Base-by-base conservation (phyloP, 2,113 vertebrate genomes). In the Channa argus region DNA sequence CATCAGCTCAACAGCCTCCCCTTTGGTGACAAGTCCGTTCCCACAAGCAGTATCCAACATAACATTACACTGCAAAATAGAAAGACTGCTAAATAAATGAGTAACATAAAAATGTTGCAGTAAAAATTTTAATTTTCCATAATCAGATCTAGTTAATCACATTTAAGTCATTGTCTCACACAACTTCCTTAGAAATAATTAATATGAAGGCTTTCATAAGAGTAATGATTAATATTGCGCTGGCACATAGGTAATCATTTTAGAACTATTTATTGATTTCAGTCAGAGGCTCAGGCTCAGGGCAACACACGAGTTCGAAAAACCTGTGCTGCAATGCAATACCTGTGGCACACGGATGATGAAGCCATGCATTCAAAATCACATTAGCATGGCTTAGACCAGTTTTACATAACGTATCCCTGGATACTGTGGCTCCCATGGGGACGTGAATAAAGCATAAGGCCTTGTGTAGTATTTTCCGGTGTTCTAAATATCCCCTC, bases 11-110 rank as follows among this genome's bases (percentile, higher is more conserved):
- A 71, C 85, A 86, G 74, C 83, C 84, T 63, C 87, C 80, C 89
- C 80, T 75, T 82, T 87, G 83, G 88, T 90, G 91, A 91, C 88
- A 85, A 85, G 76, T 85, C 83, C 83, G 66, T 84, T 88, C 84
- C 86, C 86, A 83, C 63, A 65, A 86, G 86, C 86, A 76, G 82
- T 81, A 81, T 72, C 77, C 77, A 78, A 79, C 62, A 69, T 72
- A 85, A 86, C 74, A 67, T 71, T 71, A 44, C 73, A 49, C 66
- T 82, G 73, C 39, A 71, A 71, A 87, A 85, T 75, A 85, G 73
- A 50, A 65, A 62, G 72, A 76, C 66, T 75, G 63, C 58, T 55
- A 79, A 47, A 71, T 46, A 63, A 52, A 5, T 38, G 47, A 75
- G 34, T 37, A 5, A 66, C 54, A 38, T n/a, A 47, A 64, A 66